Evolutionary conservation across 2,888 invertebrate species (phyloP), one percentile per base, ranked within the genome.

Genomic region (Pediacus dermestoides): DNA sequence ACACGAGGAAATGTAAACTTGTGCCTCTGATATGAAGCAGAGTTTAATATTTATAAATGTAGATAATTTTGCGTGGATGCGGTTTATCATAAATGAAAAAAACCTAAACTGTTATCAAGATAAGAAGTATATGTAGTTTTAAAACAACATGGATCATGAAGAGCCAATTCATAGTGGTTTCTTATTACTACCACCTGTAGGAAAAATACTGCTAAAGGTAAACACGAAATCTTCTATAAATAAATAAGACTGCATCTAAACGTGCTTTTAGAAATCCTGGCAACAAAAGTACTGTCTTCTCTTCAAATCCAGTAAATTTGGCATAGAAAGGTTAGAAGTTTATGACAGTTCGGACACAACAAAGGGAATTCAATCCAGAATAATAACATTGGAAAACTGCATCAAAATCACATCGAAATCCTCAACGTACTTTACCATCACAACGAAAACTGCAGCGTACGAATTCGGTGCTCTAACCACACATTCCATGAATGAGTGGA

Each of bases 311-410:
- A 89, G 89, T 63, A 87, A 87, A 62, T 85, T 83, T 70, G 91
- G 91, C 14, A 85, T 90, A 50, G 85, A 88, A 63, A 75, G 91
- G 27, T 73, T 91, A 38, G 91, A 91, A 75, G 81, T 91, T 50
- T 89, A 85, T 66, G 91, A 91, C 54, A 80, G 75, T 58, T 82
- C 83, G 66, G 87, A 86, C 49, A 50, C 48, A n/a, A 53, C 48
- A 48, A 81, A 82, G 63, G 44, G 41, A 13, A 8, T 9, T 11
- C 54, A 55, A 40, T 44, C 44, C n/a, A 55, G 55, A 46, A 88
- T 90, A 43, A 81, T 91, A 45, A 87, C 89, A 1, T 74, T 91
- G 35, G 88, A 89, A 71, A 86, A 89, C 64, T 90, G 90, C 66
- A 82, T 90, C 25, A 91, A 91, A 76, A 88, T 91, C 59, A 78